Conservation (phyloP, 2,797 vertebrate species). For the Podargus strigoides region DNA sequence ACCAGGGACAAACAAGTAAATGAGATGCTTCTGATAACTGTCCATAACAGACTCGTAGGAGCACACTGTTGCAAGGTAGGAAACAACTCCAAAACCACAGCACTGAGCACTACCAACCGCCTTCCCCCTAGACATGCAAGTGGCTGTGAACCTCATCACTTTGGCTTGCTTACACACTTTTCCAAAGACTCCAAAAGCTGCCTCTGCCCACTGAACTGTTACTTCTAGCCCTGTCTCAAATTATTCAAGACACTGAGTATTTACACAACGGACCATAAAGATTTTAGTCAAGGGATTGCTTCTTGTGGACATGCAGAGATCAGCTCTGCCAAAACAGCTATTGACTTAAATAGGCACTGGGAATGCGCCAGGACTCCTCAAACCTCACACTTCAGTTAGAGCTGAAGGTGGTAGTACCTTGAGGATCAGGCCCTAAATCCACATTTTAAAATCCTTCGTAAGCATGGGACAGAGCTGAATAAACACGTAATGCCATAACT, state of each 20-base stretch:
- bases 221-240: neutral
- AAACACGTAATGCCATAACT: neutral
- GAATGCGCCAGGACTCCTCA: neutral
- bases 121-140: neutral
- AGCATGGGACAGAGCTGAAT: neutral
- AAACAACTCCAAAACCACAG: neutral
- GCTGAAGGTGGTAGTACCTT: neutral
- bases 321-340: neutral
- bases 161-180: neutral
- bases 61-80: neutral
- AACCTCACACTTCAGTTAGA: neutral
- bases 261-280: neutral
- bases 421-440: slow-evolving; percentile 6
- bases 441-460: neutral
- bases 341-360: neutral
- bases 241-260: neutral
- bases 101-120: neutral
- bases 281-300: neutral
- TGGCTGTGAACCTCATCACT: neutral
- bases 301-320: neutral
- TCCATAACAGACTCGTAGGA: neutral
- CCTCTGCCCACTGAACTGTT: neutral
- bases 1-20: neutral
- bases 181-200: neutral
- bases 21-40: neutral